Evolutionary conservation across 2,113 vertebrate genomes (phyloP), one percentile per base, ranked within the genome.

Genomic region (Limnothrissa miodon): DNA sequence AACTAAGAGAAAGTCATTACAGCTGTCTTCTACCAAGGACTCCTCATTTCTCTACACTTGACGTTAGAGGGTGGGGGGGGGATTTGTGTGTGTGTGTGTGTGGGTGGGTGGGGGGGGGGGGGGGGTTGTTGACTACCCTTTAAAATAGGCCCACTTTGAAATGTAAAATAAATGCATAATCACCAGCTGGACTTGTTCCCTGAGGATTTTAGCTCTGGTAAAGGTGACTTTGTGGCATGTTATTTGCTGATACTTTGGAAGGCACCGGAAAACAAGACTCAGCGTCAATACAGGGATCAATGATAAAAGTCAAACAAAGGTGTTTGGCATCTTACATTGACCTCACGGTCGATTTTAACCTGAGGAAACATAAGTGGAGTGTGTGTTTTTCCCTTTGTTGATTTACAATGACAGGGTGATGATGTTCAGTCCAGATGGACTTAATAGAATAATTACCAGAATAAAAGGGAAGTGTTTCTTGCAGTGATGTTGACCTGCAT

Each of bases 211-310:
- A 36, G 13, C 66, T 74, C 15, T 74, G 66, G 29, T 33, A 36
- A 36, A 74, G 66, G 66, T 74, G 66, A 74, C 66, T 74, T 74
- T 74, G 66, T 17, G 25, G 10, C 33, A 33, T 74, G 59, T 62
- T 62, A 1, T 62, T 62, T 29, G n/a, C 59, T 62, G 59, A 25
- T 23, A n/a, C 25, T 62, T 13, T 5, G 66, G 33, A 36, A 29
- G 25, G 11, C 1, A 39, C 11, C 33, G 59, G 51, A 70, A 1
- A 70, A 33, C 0, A 15, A 70, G 25, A 70, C 62, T 36, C 62
- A 70, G 62, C 62, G 36, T 29, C 15, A 15, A 6, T 19, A 15
- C 3, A 10, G 4, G 9, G 15, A 70, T 70, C 62, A 70, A 70
- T 70, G 62, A 36, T 23, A 29, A 29, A 62, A 25, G 56, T 29